A percentile compares a stretch with the other conserved stretches of the same genome.
Evolutionary conservation across 37 sponge, comb jelly and placozoan genomes (phyloP).

Genomic region (Cladorhizidae sp.): DNA sequence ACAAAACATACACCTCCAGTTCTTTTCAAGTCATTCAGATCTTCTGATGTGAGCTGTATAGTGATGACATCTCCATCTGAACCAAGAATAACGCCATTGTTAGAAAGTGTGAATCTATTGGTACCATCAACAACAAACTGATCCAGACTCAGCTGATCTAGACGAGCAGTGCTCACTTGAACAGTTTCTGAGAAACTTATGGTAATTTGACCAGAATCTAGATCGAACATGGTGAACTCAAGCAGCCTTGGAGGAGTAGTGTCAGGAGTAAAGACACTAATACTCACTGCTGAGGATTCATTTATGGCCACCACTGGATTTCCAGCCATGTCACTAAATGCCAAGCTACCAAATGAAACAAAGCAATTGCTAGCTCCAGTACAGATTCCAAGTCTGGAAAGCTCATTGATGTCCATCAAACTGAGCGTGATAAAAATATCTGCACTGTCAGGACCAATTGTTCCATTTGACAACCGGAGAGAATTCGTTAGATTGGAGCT

Average conservation of each 20-base stretch:
- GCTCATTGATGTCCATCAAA: slow-evolving; percentile 47
- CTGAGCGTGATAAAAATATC: slow-evolving; percentile 34
- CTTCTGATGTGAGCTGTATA: slow-evolving; percentile 59
- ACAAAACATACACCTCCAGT: slow-evolving; percentile 53
- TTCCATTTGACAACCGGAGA: slow-evolving; percentile 39
- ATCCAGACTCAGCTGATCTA: slow-evolving; percentile 62
- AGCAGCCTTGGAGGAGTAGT: slow-evolving; percentile 44
- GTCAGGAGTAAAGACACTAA: slow-evolving; percentile 49
- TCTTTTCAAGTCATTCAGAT: slow-evolving; percentile 76
- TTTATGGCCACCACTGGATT: slow-evolving; percentile 34
- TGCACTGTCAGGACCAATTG: slow-evolving; percentile 42
- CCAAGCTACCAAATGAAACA: slow-evolving; percentile 43
- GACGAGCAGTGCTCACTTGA: slow-evolving; percentile 28
- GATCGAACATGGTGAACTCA: slow-evolving; percentile 68
- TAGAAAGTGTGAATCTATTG: slow-evolving; percentile 56
- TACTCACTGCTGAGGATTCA: slow-evolving; percentile 19
- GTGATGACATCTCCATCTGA: slow-evolving; percentile 61
- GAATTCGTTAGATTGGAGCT: neutral
- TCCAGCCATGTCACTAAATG: slow-evolving; percentile 56
- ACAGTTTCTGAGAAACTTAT: slow-evolving; percentile 74
- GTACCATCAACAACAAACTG: neutral
- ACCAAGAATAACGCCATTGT: slow-evolving; percentile 26
- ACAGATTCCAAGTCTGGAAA: slow-evolving; percentile 61
- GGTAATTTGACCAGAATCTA: slow-evolving; percentile 65
- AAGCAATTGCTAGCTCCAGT: slow-evolving; percentile 59